Conservation (phyloP, 2,888 invertebrate genomes). For the Cistogaster globosa region DNA sequence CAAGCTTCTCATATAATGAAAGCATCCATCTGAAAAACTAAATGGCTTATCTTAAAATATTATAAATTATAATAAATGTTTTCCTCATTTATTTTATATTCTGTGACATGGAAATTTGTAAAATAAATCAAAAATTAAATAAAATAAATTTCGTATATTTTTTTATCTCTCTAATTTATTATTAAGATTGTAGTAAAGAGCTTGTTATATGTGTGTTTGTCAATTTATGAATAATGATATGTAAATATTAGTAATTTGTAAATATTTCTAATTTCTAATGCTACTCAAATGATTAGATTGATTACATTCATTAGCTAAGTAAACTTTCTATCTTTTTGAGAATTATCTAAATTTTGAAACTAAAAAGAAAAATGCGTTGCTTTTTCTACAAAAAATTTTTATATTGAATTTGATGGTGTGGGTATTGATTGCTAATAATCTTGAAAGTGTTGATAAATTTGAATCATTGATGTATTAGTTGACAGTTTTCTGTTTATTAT, state of each 20-base stretch:
- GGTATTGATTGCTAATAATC: conserved; percentile 12
- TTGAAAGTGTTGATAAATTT: neutral
- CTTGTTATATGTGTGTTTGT: neutral
- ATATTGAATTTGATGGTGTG: neutral
- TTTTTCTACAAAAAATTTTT: neutral
- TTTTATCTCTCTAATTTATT: neutral
- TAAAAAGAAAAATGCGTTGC: conserved; percentile 5
- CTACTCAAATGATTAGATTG: conserved; percentile 64
- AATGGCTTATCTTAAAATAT: neutral
- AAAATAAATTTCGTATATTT: neutral
- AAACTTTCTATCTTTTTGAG: conserved; percentile 42
- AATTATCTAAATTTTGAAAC: neutral
- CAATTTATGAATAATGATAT: conserved; percentile 59
- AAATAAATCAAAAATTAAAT: neutral
- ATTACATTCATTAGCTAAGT: conserved; percentile 71
- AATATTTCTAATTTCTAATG: conserved; percentile 44
- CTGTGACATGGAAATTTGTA: neutral
- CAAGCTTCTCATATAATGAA: too few species aligned
- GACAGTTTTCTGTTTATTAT: too few species aligned
- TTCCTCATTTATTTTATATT: neutral
- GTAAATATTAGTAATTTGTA: conserved; percentile 49
- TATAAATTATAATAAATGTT: neutral
- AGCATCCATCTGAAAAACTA: too few species aligned
- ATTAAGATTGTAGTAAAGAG: neutral
- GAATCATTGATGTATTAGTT: neutral